phyloP scores from a whole-genome alignment of 2,113 vertebrate species.

The Coracopsis vasa region DNA sequence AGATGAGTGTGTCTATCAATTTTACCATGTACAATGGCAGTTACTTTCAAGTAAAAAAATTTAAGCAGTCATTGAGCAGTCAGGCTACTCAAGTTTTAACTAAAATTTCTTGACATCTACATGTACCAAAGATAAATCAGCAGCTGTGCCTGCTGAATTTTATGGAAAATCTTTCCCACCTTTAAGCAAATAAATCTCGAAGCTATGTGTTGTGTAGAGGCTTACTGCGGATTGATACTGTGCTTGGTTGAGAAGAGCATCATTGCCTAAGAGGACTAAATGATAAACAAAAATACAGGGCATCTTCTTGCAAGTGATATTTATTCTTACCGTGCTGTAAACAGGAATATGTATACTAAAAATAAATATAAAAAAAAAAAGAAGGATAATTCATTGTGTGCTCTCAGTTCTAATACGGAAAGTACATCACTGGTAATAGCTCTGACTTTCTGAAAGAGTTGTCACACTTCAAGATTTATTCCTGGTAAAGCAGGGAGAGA shows the following conservation, averaged over 20 bases:
- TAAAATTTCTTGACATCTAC: background rate
- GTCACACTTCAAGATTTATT: slow-evolving; percentile 42
- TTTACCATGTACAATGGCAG: background rate
- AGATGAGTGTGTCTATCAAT: background rate
- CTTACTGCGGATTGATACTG: background rate
- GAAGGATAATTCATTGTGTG: background rate
- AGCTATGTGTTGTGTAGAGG: background rate
- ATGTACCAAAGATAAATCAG: background rate
- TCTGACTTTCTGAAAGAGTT: slow-evolving; percentile 48
- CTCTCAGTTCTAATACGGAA: slow-evolving; percentile 14
- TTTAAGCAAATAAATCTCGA: background rate
- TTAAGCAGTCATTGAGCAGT: background rate
- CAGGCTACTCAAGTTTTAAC: background rate
- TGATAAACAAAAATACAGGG: background rate
- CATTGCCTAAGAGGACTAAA: background rate
- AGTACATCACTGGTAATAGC: slow-evolving; percentile 13
- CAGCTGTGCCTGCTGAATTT: background rate
- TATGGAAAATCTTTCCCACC: background rate
- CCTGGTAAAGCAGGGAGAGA: slow-evolving; percentile 56
- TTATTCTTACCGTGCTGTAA: background rate
- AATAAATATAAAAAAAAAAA: background rate
- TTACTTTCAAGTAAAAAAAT: background rate
- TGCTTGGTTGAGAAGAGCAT: background rate
- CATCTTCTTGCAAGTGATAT: background rate
- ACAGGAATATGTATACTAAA: background rate